These are phyloP conservation scores for Calliopum simillimum DNA, from an alignment of 2,888 invertebrate genomes.

Conservation along the genomic window DNA sequence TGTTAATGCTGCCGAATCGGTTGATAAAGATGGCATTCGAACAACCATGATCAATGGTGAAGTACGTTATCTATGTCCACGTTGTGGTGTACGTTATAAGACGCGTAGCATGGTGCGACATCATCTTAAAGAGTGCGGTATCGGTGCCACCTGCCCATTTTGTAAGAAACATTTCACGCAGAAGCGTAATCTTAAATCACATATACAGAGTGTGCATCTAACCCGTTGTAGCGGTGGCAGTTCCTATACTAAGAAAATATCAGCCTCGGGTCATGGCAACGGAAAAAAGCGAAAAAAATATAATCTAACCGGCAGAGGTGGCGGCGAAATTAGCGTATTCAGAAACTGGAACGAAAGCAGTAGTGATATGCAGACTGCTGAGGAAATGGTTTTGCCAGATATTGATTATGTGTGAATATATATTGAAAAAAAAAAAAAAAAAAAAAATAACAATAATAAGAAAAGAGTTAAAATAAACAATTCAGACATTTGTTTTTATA, in stretches of 20 bases:
- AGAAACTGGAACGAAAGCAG: background rate
- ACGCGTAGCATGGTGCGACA: constrained; percentile 49
- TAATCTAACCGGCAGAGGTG: background rate
- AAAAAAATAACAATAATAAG: background rate
- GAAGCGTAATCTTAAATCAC: constrained; percentile 52
- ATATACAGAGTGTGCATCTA: constrained; percentile 44
- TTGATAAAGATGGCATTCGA: constrained; percentile 13
- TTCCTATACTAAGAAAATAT: background rate
- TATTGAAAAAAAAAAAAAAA: background rate
- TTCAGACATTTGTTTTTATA: too few species aligned
- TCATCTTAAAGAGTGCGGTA: constrained; percentile 54
- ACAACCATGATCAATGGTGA: constrained; percentile 50
- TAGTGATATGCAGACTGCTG: background rate
- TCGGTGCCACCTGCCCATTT: constrained; percentile 53
- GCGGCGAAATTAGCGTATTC: background rate
- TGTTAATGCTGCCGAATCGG: background rate
- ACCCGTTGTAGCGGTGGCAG: constrained; percentile 46
- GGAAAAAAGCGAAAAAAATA: too few species aligned
- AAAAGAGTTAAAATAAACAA: too few species aligned
- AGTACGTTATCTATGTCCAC: constrained; percentile 51
- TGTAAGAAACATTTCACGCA: constrained; percentile 55
- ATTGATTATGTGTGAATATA: background rate
- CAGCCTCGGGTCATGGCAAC: background rate
- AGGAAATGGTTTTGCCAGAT: constrained; percentile 28
- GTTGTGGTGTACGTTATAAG: constrained; percentile 55